phyloP scores from a whole-genome alignment of 2,113 vertebrate genomes.

The Salvelinus namaycush region DNA sequence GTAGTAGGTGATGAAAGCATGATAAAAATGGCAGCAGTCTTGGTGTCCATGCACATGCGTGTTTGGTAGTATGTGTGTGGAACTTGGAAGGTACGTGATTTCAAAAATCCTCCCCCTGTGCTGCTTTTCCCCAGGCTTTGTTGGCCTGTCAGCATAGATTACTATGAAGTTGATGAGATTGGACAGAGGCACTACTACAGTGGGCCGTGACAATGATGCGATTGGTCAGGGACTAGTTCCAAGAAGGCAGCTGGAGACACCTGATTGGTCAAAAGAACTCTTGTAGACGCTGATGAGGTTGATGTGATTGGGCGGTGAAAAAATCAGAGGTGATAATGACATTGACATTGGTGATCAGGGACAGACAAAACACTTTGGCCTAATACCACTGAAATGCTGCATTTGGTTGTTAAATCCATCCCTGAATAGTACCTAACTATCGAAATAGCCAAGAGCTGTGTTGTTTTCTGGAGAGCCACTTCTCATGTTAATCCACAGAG shows the following conservation, averaged over 20 bases:
- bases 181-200: slow-evolving; percentile 50
- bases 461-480: too few relatives aligned
- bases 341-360: neutral
- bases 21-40: slow-evolving; percentile 26
- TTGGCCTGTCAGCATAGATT: slow-evolving; percentile 54
- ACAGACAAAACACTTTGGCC: slow-evolving; percentile 9
- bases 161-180: slow-evolving; percentile 57
- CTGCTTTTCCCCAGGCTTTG: slow-evolving; percentile 44
- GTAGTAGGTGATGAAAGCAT: slow-evolving; percentile 25
- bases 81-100: slow-evolving; percentile 28
- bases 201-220: slow-evolving; percentile 34
- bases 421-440: too few relatives aligned
- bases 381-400: neutral
- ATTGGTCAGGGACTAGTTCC: slow-evolving; percentile 43
- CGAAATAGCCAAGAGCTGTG: too few relatives aligned
- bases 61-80: slow-evolving; percentile 23
- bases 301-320: slow-evolving; percentile 27
- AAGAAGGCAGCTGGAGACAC: slow-evolving; percentile 28
- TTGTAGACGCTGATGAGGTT: slow-evolving; percentile 5
- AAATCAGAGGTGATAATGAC: slow-evolving; percentile 36
- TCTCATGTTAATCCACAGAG: too few relatives aligned
- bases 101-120: slow-evolving; percentile 40
- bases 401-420: too few relatives aligned
- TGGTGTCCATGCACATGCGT: neutral
- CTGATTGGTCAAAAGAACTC: slow-evolving; percentile 37